phyloP scores from a whole-genome alignment of 2,888 invertebrate genomes.

The Mongoloraphidia duomilia region DNA sequence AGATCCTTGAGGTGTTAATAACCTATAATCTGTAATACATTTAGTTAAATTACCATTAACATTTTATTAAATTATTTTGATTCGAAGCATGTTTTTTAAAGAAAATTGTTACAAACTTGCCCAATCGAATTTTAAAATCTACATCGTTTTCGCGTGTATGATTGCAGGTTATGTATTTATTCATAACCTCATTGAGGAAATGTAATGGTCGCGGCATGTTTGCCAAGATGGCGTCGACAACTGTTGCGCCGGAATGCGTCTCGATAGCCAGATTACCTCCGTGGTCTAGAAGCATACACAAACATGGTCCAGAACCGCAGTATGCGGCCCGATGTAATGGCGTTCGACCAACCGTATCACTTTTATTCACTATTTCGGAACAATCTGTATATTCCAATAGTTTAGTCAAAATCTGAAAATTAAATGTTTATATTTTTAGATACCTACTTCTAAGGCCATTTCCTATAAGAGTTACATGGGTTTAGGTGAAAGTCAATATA shows the following conservation, averaged over 20 bases:
- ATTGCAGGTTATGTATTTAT: conserved; percentile 22
- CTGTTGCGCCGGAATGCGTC: conserved; percentile 22
- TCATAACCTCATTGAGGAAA: conserved; percentile 25
- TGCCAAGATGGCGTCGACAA: conserved; percentile 26
- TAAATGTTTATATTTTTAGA: too few species aligned
- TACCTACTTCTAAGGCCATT: too few species aligned
- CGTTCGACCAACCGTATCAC: conserved; percentile 28
- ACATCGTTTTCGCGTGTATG: conserved; percentile 19
- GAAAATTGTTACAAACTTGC: conserved; percentile 8
- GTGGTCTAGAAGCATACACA: conserved; percentile 30
- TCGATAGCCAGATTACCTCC: conserved; percentile 26
- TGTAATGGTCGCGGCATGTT: conserved; percentile 24
- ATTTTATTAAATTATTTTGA: conserved; percentile 4
- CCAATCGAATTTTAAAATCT: conserved; percentile 16
- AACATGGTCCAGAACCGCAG: conserved; percentile 33
- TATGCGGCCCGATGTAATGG: conserved; percentile 38
- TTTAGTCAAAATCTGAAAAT: not conserved
- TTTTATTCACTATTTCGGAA: conserved; percentile 12
- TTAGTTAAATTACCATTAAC: conserved; percentile 2
- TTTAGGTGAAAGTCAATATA: too few species aligned
- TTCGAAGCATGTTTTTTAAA: conserved; percentile 6
- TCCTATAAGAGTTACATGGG: not conserved
- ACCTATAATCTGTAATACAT: conserved; percentile 24
- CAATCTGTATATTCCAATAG: not conserved
- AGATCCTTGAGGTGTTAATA: conserved; percentile 24